phyloP scores from a whole-genome alignment of 2,797 vertebrate genomes.

The Microcaecilia unicolor region DNA sequence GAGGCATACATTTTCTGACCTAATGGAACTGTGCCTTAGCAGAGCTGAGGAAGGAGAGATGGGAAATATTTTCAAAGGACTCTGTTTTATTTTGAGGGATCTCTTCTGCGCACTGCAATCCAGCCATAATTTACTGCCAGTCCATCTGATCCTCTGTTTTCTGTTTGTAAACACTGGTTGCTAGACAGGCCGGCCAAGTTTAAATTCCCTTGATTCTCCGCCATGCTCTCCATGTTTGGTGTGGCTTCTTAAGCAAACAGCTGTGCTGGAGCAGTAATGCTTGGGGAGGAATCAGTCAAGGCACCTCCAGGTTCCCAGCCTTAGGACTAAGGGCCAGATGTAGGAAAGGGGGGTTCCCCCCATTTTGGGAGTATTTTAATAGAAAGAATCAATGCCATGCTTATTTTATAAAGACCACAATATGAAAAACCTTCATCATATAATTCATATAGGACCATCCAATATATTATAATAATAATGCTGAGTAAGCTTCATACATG shows the following conservation, averaged over 20 bases:
- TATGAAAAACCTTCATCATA: too few species aligned
- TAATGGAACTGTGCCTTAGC: too few species aligned
- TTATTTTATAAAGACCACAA: too few species aligned
- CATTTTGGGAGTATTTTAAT: too few species aligned
- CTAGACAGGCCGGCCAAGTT: constrained; percentile 48
- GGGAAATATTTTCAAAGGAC: too few species aligned
- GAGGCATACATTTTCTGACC: too few species aligned
- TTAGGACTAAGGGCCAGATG: not conserved
- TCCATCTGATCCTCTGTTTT: constrained; percentile 33
- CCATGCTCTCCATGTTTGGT: constrained; percentile 72
- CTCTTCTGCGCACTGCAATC: constrained; percentile 13
- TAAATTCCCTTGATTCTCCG: constrained; percentile 29
- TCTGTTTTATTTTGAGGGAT: constrained; percentile 20
- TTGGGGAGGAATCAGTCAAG: constrained; percentile 24
- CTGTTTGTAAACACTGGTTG: constrained; percentile 79
- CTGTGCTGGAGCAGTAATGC: constrained; percentile 26
- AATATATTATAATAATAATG: too few species aligned
- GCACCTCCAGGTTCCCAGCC: not conserved
- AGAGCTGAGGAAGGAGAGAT: too few species aligned
- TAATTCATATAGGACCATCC: too few species aligned
- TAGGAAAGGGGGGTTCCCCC: too few species aligned
- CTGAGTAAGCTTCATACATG: too few species aligned
- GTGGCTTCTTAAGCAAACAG: constrained; percentile 28
- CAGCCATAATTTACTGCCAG: constrained; percentile 35
- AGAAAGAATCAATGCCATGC: too few species aligned